A percentile compares a stretch with the other conserved stretches of the same genome.
Evolutionary conservation across 2,113 vertebrate species (phyloP).

Genomic region (Tenrec ecaudatus): DNA sequence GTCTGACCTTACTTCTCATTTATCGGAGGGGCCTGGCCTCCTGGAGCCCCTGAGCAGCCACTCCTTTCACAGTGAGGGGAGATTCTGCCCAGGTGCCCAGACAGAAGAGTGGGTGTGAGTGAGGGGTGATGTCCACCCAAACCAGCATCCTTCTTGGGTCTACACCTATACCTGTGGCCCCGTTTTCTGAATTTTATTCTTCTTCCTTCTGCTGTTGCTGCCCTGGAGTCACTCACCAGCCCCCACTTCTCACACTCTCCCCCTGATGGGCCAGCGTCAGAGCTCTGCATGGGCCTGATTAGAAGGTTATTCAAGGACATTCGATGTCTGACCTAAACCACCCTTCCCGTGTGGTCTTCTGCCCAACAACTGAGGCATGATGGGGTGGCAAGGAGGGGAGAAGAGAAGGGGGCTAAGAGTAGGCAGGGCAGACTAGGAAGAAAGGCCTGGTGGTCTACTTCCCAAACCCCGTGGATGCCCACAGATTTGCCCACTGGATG

Average conservation of each 20-base stretch:
- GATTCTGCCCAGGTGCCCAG: background rate
- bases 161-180: background rate
- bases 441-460: background rate
- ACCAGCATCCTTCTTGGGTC: background rate
- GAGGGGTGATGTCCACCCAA: background rate
- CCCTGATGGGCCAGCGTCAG: too few species aligned
- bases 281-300: background rate
- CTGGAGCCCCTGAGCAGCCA: background rate
- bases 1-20: too few species aligned
- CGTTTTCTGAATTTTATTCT: background rate
- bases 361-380: too few species aligned
- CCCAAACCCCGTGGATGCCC: background rate
- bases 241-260: background rate
- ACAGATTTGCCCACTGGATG: background rate
- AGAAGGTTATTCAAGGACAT: background rate
- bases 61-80: background rate
- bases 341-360: rapidly evolving
- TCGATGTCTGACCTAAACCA: slow-evolving; percentile 7
- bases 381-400: background rate
- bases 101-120: background rate
- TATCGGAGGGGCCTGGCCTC: too few species aligned
- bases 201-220: background rate
- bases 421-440: background rate
- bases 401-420: background rate
- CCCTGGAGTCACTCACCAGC: background rate